These are phyloP conservation scores for Cranoglanis bouderius DNA, from an alignment of 2,113 vertebrate genomes.

Conservation along the genomic window DNA sequence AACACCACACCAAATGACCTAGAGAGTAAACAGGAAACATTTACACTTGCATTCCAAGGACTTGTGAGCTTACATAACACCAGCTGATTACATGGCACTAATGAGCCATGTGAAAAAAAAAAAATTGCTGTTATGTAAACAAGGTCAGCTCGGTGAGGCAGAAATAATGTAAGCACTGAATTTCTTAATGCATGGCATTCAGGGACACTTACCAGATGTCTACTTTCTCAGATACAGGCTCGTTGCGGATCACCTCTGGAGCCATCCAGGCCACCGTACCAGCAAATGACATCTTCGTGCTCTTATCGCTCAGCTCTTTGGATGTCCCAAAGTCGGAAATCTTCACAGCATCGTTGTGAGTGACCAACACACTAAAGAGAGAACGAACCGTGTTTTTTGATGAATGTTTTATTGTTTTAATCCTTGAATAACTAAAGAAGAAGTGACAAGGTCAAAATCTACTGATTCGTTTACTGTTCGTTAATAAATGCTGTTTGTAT, in stretches of 20 bases:
- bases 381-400: background rate
- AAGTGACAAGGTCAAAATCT: background rate
- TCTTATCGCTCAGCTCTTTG: slow-evolving; percentile 98
- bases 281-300: slow-evolving; percentile 98
- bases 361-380: slow-evolving; percentile 87
- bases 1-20: slow-evolving; percentile 98
- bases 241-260: slow-evolving; percentile 95
- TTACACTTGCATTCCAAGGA: background rate
- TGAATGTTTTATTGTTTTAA: background rate
- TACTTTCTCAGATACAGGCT: slow-evolving; percentile 96
- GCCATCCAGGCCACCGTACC: slow-evolving; percentile 99
- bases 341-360: slow-evolving; percentile 92
- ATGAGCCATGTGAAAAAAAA: background rate
- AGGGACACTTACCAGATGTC: slow-evolving; percentile 90
- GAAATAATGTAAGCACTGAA: background rate
- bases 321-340: slow-evolving; percentile 98
- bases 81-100: background rate
- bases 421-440: background rate
- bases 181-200: background rate
- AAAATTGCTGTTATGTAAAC: background rate
- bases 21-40: background rate
- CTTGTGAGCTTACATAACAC: background rate
- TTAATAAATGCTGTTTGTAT: background rate
- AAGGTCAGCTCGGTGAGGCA: background rate
- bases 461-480: background rate